These are phyloP conservation scores for Megalopta genalis DNA, from an alignment of 1,140 invertebrate species.

Conservation along the genomic window DNA sequence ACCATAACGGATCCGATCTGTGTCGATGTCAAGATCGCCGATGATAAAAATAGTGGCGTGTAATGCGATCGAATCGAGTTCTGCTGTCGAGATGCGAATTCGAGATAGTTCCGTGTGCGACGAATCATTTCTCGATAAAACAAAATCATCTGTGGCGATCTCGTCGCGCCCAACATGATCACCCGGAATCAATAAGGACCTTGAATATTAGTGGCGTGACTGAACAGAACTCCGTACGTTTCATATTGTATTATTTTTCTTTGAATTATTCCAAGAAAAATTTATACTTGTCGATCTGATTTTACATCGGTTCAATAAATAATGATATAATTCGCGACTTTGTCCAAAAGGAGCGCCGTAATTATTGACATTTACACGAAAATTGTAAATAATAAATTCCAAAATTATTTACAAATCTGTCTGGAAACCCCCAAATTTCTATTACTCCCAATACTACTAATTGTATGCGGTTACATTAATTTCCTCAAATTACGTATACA, in stretches of 20 bases:
- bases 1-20: not conserved
- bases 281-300: too few relatives aligned
- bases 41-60: conserved; percentile 7
- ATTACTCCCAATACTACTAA: too few relatives aligned
- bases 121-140: conserved; percentile 27
- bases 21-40: not conserved
- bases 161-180: conserved; percentile 3
- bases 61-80: conserved; percentile 22
- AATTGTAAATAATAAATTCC: too few relatives aligned
- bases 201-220: not conserved
- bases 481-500: too few relatives aligned
- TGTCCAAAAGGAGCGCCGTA: too few relatives aligned
- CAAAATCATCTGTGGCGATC: conserved; percentile 12
- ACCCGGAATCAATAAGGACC: conserved; percentile 1
- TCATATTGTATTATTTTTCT: not conserved
- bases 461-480: too few relatives aligned
- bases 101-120: conserved; percentile 18
- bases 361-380: too few relatives aligned
- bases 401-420: too few relatives aligned
- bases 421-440: too few relatives aligned
- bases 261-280: not conserved
- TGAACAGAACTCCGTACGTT: not conserved
- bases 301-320: too few relatives aligned
- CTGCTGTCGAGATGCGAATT: conserved; percentile 25
- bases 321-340: too few relatives aligned